phyloP scores from a whole-genome alignment of 2,888 invertebrate species.

The Diarsia dahlii region DNA sequence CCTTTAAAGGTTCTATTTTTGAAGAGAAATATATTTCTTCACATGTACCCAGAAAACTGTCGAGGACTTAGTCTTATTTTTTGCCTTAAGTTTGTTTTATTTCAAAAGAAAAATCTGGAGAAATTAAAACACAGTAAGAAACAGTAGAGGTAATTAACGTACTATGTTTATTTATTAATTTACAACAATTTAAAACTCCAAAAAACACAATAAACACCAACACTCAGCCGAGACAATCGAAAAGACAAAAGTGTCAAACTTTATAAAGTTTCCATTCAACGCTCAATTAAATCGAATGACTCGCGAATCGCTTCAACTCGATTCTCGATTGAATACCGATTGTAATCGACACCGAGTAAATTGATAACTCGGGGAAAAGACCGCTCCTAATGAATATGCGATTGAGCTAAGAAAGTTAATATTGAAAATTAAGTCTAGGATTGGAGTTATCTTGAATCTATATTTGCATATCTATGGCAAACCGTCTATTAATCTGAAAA shows the following conservation, averaged over 20 bases:
- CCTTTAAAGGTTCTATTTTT: not conserved
- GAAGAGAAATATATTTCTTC: not conserved
- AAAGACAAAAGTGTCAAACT: conserved; percentile 68
- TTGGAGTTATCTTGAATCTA: conserved; percentile 62
- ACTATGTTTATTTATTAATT: not conserved
- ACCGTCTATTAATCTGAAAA: conserved; percentile 48
- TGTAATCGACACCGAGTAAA: conserved; percentile 73
- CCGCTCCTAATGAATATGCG: conserved; percentile 73
- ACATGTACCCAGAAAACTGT: not conserved
- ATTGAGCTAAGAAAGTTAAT: conserved; percentile 69
- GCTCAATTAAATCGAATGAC: conserved; percentile 72
- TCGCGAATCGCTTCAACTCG: conserved; percentile 63
- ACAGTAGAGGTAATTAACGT: not conserved
- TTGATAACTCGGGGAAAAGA: conserved; percentile 69
- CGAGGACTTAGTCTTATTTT: not conserved
- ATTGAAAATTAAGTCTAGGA: conserved; percentile 71
- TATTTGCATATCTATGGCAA: conserved; percentile 63
- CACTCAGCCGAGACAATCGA: conserved; percentile 25
- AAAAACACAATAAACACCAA: conserved; percentile 4
- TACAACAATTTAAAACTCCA: not conserved
- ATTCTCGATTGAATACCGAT: conserved; percentile 75
- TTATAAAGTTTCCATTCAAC: conserved; percentile 70
- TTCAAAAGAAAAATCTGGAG: not conserved
- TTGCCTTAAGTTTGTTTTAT: not conserved
- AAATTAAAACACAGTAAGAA: not conserved